phyloP scores from a whole-genome alignment of 2,113 vertebrate genomes.

The Myiagra hebetior region DNA sequence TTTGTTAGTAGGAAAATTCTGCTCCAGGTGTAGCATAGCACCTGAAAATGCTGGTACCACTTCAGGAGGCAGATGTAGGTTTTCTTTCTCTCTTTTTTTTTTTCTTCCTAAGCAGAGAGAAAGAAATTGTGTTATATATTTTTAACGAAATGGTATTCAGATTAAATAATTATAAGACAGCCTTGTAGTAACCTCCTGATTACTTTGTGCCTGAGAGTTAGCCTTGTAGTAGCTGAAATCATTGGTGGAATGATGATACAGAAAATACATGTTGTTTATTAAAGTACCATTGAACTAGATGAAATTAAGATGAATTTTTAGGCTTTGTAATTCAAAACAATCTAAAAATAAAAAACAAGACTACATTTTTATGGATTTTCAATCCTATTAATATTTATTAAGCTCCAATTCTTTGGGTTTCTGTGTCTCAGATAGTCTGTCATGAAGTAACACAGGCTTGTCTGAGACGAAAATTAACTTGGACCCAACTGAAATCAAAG shows the following conservation, averaged over 20 bases:
- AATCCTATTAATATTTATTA: constrained; percentile 19
- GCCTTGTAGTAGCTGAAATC: neutral
- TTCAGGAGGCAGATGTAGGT: neutral
- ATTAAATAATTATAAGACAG: constrained; percentile 11
- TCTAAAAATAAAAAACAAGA: neutral
- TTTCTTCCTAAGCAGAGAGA: neutral
- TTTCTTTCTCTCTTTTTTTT: neutral
- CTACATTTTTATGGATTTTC: neutral
- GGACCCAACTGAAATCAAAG: constrained; percentile 8
- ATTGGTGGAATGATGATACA: neutral
- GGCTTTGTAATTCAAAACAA: neutral
- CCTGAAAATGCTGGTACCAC: neutral
- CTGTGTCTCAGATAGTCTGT: neutral
- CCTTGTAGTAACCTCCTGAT: neutral
- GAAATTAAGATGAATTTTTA: neutral
- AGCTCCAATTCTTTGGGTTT: neutral
- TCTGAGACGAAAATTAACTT: neutral
- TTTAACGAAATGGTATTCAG: neutral
- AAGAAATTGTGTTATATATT: neutral
- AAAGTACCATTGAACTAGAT: neutral
- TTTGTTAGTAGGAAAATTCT: neutral
- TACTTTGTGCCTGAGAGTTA: neutral
- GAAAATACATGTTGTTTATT: neutral
- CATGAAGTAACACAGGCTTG: neutral
- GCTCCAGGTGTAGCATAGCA: neutral